Evolutionary conservation across 1,140 invertebrate genomes (phyloP).

Genomic region (Bombyx mandarina): DNA sequence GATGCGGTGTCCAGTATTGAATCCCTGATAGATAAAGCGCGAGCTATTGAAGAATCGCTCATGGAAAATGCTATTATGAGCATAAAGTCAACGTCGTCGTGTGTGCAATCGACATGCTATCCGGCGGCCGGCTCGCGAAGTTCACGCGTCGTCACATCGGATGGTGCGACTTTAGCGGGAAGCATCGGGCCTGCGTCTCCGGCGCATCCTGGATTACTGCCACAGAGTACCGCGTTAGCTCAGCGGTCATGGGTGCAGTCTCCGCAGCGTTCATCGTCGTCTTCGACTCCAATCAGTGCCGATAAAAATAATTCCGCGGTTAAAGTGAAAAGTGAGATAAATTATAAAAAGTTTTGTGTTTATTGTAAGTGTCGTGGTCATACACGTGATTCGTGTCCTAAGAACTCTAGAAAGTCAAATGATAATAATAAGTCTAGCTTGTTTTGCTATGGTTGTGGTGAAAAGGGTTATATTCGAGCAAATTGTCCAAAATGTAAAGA

Average conservation of each 20-base stretch:
- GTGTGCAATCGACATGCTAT: background rate
- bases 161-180: background rate
- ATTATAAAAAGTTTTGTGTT: no score
- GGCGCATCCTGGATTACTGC: no score
- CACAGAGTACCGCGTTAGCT: no score
- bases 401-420: no score
- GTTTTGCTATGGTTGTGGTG: background rate
- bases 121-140: background rate
- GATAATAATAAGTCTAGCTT: background rate
- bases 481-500: conserved; percentile 1
- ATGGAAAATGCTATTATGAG: conserved; percentile 3
- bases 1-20: conserved; percentile 1
- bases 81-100: background rate
- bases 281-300: no score
- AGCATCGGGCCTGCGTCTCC: background rate
- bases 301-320: no score
- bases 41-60: conserved; percentile 5
- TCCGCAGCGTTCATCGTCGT: no score
- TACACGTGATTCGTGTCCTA: no score
- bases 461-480: background rate
- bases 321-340: no score
- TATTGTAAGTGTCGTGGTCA: no score
- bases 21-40: conserved; percentile 1
- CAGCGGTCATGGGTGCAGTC: no score
- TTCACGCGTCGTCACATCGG: background rate